phyloP scores from a whole-genome alignment of 2,888 invertebrate genomes.

The Tetragonula carbonaria region DNA sequence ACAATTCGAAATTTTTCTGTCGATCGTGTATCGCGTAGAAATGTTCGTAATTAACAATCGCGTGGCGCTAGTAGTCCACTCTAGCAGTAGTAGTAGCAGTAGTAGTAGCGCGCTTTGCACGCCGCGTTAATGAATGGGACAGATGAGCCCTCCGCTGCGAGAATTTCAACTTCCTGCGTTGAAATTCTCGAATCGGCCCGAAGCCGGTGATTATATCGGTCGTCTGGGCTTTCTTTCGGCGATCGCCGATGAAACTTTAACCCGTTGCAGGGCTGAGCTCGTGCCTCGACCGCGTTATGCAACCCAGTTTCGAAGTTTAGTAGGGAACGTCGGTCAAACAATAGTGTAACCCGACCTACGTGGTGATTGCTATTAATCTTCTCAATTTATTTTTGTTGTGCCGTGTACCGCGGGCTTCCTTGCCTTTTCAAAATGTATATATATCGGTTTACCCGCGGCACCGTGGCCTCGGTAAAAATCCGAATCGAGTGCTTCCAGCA shows the following conservation, averaged over 20 bases:
- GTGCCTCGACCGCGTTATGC: conserved; percentile 60
- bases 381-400: conserved; percentile 63
- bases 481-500: neutral
- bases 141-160: neutral
- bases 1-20: too few species aligned
- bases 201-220: neutral
- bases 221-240: neutral
- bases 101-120: too few species aligned
- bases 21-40: too few species aligned
- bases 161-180: conserved; percentile 11
- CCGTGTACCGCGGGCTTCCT: conserved; percentile 30
- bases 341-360: conserved; percentile 70
- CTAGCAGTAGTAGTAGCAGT: too few species aligned
- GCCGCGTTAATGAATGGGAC: neutral
- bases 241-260: conserved; percentile 25
- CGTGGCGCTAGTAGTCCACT: too few species aligned
- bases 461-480: neutral
- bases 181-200: neutral
- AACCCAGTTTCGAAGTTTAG: conserved; percentile 65
- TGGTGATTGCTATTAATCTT: conserved; percentile 70
- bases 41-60: too few species aligned
- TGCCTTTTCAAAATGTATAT: conserved; percentile 39
- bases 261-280: conserved; percentile 15
- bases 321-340: conserved; percentile 68
- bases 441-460: conserved; percentile 15